phyloP scores from a whole-genome alignment of 2,113 vertebrate species.

The Megalops atlanticus region DNA sequence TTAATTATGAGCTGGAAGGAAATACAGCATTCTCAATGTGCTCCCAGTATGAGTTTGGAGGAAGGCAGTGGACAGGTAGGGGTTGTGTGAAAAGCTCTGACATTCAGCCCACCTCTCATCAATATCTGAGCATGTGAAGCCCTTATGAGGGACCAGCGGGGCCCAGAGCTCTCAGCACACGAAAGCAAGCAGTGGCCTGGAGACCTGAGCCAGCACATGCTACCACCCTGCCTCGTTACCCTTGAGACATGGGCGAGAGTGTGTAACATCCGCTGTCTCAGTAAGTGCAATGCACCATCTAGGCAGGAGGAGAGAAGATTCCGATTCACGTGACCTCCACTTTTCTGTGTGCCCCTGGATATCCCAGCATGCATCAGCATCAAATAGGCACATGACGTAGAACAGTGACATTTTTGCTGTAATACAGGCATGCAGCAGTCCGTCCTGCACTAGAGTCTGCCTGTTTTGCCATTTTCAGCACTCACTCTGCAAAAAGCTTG shows the following conservation, averaged over 20 bases:
- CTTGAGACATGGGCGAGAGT: background rate
- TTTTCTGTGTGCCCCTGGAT: constrained; percentile 45
- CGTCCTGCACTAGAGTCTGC: no score
- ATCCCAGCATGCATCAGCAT: constrained; percentile 52
- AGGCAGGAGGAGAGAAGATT: background rate
- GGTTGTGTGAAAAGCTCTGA: no score
- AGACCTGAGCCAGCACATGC: background rate
- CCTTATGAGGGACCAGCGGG: no score
- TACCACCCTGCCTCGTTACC: background rate
- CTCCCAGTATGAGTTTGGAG: no score
- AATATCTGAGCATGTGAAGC: no score
- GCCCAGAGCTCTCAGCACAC: background rate
- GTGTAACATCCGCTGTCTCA: background rate
- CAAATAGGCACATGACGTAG: constrained; percentile 51
- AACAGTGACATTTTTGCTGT: constrained; percentile 47
- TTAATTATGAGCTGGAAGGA: background rate
- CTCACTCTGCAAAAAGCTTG: no score
- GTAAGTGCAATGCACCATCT: no score
- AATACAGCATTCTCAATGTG: no score
- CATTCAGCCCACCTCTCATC: no score
- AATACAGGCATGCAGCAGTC: background rate
- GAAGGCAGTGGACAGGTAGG: no score
- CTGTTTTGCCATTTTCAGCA: no score
- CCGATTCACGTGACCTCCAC: constrained; percentile 30
- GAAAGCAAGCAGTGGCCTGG: background rate